Base-by-base conservation (phyloP, 1,140 invertebrate species). In the Trissolcus basalis region DNA sequence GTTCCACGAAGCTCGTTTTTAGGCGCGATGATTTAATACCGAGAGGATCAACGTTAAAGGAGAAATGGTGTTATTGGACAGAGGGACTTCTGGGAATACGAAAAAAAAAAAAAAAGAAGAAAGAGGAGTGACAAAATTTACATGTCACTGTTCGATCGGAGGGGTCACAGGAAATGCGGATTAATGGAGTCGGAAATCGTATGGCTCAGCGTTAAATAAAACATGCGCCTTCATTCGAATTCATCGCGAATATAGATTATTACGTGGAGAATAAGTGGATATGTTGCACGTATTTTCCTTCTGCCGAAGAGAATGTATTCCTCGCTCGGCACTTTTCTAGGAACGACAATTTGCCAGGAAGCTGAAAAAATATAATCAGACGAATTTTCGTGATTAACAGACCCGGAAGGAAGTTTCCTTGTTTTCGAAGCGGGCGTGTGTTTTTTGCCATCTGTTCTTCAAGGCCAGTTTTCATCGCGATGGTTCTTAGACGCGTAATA, bases 1-100 rank as follows among this genome's bases (percentile, higher is more conserved):
- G 51, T 75, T 75, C 72, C 54, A 64, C 53, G 72, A 75, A 54
- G 49, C 58, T 56, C 45, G 19, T 44, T 65, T 63, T 59, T 51
- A 13, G 49, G 9, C 11, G 16, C 50, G 45, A 60, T 74, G 63
- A 74, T 74, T 74, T 74, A 68, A 15, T 56, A 33, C 36, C 54
- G 15, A 13, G 33, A 44, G 15, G 41, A 10, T 50, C 5, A 6
- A 27, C 11, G 39, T 50, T 59, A 59, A 56, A 64, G 33, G 39
- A 68, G 56, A 63, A 63, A 71, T 56, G 19, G 2, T 35, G 51
- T 60, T 54, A 54, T 60, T 54, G 14, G 39, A 1, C 41, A 33
- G n/a, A 14, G 41, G 48, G 36, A 9, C 36, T 13, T 4, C 3
- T 44, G 3, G 12, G n/a, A 44, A 14, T 3, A 13, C 7, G 12